Base-by-base conservation (phyloP, 2,113 vertebrate genomes). In the Salminus brasiliensis region DNA sequence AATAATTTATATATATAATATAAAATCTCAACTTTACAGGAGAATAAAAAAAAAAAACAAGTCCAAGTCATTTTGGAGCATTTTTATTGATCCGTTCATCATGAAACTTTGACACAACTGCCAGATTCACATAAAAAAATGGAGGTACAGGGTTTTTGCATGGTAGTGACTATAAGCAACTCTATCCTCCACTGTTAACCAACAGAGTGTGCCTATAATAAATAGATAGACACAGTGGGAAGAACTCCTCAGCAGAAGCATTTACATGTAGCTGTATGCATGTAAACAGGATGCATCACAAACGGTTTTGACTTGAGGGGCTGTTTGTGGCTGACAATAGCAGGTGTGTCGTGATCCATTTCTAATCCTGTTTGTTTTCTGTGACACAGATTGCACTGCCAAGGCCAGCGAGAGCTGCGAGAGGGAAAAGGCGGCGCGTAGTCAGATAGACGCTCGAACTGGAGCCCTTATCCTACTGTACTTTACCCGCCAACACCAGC, bases 391-490 rank as follows among this genome's bases (percentile, higher is more conserved):
- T 85, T 36, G 83, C 83, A 21, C 88, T 93, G 86, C 84, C 91
- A 83, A 93, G 92, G 85, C 89, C 90, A 2, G 89, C 90, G 67
- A 87, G 91, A 70, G 88, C 92, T 0, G 86, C 88, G 60, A 89
- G 92, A 18, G 92, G 93, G 79, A 90, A 92, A 83, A 90, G 93
- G 87, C 89, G 93, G 39, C 87, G 93, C 76, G 91, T 92, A 59
- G 82, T 92, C 79, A 88, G 93, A 86, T 93, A 86, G 84, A 72
- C 73, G 47, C 80, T 83, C 75, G 57, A 74, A 79, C 83, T 75
- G 59, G 43, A 78, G 79, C 85, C 81, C 67, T 41, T 53, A 43
- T 47, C 21, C 75, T 78, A 74, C 60, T 43, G 62, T 49, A 80
- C 81, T 76, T 41, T 59, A 74, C 74, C 73, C 78, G 13, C 52